phyloP scores from a whole-genome alignment of 2,113 vertebrate species.

The Serranochromis macrocephalus region DNA sequence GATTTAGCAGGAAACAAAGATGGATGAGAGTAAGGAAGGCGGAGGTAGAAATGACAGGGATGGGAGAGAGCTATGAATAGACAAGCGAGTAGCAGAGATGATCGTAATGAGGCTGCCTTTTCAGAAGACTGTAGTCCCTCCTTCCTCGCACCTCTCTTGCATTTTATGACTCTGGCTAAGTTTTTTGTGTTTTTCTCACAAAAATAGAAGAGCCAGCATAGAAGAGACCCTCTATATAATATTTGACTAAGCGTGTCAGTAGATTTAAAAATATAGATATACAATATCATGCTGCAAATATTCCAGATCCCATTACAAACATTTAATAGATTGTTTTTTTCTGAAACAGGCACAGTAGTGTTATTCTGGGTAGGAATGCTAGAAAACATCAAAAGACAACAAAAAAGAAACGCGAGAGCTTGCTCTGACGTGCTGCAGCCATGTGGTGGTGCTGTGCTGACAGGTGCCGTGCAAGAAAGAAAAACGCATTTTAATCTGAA shows the following conservation, averaged over 20 bases:
- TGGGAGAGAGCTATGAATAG: neutral
- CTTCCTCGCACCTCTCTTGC: neutral
- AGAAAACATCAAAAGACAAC: conserved; percentile 65
- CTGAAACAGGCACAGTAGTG: conserved; percentile 84
- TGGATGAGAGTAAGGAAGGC: neutral
- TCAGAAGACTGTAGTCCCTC: neutral
- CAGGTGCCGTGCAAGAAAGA: neutral
- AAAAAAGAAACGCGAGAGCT: conserved; percentile 1
- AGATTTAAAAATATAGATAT: conserved; percentile 67
- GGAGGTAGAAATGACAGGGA: neutral
- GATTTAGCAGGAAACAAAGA: neutral
- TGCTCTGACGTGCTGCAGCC: conserved; percentile 47
- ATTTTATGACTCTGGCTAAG: neutral
- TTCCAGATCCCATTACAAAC: conserved; percentile 69
- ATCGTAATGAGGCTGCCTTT: neutral
- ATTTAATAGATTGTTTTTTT: conserved; percentile 57
- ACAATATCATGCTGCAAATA: conserved; percentile 57
- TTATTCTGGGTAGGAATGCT: conserved; percentile 77
- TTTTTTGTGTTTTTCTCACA: neutral
- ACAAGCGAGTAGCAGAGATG: neutral
- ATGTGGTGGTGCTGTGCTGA: neutral
- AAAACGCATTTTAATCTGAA: conserved; percentile 51
- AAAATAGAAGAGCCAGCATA: conserved; percentile 35
- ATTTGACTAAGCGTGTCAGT: conserved; percentile 44
- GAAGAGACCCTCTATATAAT: conserved; percentile 24